These are phyloP conservation scores for Enteromius radiatus DNA, from an alignment of 2,797 vertebrate genomes.

Conservation along the genomic window DNA sequence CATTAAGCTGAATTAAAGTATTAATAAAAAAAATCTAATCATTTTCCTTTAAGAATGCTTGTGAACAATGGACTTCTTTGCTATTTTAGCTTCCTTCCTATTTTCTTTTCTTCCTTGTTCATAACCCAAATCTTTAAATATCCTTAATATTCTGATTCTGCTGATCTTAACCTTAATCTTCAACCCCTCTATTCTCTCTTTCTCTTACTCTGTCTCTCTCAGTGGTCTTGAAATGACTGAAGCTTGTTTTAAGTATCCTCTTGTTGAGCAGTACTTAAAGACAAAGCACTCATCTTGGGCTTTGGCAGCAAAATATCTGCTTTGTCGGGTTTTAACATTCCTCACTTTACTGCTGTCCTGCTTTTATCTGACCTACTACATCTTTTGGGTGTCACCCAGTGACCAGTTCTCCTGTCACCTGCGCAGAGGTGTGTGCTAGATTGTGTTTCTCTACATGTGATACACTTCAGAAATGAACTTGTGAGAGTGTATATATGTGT, in stretches of 20 bases:
- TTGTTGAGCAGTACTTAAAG: slow-evolving; percentile 95
- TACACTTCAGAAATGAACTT: not conserved
- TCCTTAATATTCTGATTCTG: slow-evolving; percentile 2
- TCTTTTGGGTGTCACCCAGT: slow-evolving; percentile 84
- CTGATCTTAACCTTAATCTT: not conserved
- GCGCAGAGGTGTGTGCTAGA: slow-evolving; percentile 71
- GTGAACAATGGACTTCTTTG: not conserved
- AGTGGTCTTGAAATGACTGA: slow-evolving; percentile 88
- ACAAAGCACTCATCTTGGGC: slow-evolving; percentile 83
- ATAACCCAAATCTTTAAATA: not conserved
- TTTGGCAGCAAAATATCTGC: slow-evolving; percentile 86
- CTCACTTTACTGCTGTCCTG: slow-evolving; percentile 82
- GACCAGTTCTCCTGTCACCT: slow-evolving; percentile 92
- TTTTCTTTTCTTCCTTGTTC: not conserved
- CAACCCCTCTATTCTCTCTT: not conserved
- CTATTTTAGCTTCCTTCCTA: not conserved
- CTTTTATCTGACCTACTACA: slow-evolving; percentile 90
- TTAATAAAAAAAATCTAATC: not conserved
- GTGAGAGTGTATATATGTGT: not conserved
- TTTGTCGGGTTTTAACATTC: slow-evolving; percentile 83
- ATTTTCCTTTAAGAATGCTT: not conserved
- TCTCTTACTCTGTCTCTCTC: slow-evolving; percentile 14
- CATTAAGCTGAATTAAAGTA: not conserved
- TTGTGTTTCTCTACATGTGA: not conserved
- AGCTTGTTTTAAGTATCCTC: slow-evolving; percentile 90